Evolutionary conservation across 2,797 vertebrate species (phyloP).

Genomic region (Chaunax sp.): DNA sequence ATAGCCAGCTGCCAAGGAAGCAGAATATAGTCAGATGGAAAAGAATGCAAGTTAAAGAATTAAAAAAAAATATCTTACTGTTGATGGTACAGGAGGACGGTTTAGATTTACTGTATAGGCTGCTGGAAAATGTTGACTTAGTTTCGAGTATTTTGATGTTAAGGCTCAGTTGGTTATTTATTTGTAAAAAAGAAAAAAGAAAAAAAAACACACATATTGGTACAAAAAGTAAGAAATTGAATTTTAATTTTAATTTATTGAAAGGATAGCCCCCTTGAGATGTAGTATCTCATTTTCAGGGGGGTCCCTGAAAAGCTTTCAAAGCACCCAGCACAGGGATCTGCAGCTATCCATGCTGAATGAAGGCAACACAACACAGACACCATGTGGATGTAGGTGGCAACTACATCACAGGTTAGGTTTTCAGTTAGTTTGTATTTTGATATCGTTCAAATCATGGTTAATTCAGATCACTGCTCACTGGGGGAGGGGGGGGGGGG

Average conservation of each 20-base stretch:
- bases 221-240: not conserved
- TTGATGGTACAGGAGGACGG: not conserved
- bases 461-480: too few relatives aligned
- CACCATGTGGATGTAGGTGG: slow-evolving; percentile 60
- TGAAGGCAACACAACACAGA: slow-evolving; percentile 48
- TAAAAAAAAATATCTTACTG: not conserved
- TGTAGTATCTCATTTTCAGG: too few relatives aligned
- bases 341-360: not conserved
- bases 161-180: not conserved
- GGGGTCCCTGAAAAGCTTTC: not conserved
- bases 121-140: not conserved
- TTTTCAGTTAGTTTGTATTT: not conserved
- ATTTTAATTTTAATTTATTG: too few relatives aligned
- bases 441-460: too few relatives aligned
- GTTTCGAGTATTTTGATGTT: not conserved
- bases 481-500: too few relatives aligned
- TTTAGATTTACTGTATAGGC: too few relatives aligned
- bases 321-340: not conserved
- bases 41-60: not conserved
- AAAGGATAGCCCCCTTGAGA: too few relatives aligned
- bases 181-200: not conserved
- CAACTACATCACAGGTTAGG: slow-evolving; percentile 44
- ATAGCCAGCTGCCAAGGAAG: slow-evolving; percentile 88
- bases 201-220: not conserved
- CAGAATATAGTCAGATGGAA: slow-evolving; percentile 9